Conservation (phyloP, 1,140 invertebrate genomes). For the Cryptotermes secundus region DNA sequence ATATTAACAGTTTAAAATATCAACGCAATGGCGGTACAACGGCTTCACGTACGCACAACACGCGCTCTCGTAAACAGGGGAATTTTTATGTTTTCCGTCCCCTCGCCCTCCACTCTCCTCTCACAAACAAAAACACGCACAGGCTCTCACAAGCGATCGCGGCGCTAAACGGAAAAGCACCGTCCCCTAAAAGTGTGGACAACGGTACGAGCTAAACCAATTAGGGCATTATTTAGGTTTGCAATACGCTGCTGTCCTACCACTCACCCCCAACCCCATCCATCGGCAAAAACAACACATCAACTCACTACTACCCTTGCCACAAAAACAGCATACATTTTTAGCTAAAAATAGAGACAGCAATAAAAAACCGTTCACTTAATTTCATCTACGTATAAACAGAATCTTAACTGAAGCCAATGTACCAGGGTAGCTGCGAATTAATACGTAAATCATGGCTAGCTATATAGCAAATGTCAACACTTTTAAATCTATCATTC, state of each 20-base stretch:
- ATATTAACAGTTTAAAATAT: not conserved
- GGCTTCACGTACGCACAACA: not conserved
- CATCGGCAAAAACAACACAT: slow-evolving; percentile 7
- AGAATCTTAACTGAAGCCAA: not conserved
- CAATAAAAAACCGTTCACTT: not conserved
- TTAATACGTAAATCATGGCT: not conserved
- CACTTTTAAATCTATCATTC: not conserved
- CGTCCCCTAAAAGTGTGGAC: slow-evolving; percentile 12
- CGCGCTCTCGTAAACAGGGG: not conserved
- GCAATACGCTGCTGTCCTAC: not conserved
- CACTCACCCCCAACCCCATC: not conserved
- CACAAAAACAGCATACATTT: not conserved
- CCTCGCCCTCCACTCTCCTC: not conserved
- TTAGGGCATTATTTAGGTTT: slow-evolving; percentile 9
- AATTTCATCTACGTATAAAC: not conserved
- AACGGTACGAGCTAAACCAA: slow-evolving; percentile 5
- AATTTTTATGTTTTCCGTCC: not conserved
- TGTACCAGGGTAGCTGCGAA: not conserved
- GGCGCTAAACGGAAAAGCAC: slow-evolving; percentile 8
- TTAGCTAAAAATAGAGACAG: not conserved
- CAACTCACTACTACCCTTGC: slow-evolving; percentile 1
- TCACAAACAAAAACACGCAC: slow-evolving; percentile 15
- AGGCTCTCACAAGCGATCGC: not conserved
- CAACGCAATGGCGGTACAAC: not conserved
- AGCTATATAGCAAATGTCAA: not conserved